Conservation (phyloP, 2,797 vertebrate genomes). For the Amazona ochrocephala region DNA sequence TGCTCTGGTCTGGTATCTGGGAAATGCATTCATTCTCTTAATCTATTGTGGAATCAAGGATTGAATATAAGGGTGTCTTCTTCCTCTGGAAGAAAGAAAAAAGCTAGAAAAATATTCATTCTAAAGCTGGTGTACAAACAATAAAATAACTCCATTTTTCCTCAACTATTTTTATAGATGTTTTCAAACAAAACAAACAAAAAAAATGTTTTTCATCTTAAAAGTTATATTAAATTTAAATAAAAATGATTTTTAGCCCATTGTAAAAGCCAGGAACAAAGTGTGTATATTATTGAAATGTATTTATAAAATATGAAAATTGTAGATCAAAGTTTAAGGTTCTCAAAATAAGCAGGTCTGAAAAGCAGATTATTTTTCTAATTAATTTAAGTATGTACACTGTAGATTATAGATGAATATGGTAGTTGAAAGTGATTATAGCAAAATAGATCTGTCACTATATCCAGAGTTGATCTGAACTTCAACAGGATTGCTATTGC, state of each 20-base stretch:
- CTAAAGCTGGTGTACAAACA: background rate
- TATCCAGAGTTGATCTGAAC: background rate
- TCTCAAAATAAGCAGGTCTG: background rate
- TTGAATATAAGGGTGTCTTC: background rate
- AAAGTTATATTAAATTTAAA: background rate
- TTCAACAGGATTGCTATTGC: background rate
- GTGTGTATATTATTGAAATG: background rate
- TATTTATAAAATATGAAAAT: background rate
- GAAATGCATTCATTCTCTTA: background rate
- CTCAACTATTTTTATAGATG: background rate
- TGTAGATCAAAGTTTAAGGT: background rate
- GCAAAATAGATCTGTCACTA: background rate
- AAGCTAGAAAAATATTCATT: background rate
- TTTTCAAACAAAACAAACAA: background rate
- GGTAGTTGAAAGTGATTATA: background rate
- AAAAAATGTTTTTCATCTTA: accelerated
- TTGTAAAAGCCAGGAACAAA: background rate
- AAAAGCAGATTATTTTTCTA: background rate
- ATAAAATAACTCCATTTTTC: background rate
- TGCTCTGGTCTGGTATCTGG: background rate
- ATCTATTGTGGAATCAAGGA: background rate
- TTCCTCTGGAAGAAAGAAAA: background rate
- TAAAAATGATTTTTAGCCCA: accelerated
- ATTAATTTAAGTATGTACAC: background rate
- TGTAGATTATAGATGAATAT: background rate